Evolutionary conservation across 2,888 invertebrate species (phyloP), one percentile per base, ranked within the genome.

Genomic region (Adelphocoris suturalis): DNA sequence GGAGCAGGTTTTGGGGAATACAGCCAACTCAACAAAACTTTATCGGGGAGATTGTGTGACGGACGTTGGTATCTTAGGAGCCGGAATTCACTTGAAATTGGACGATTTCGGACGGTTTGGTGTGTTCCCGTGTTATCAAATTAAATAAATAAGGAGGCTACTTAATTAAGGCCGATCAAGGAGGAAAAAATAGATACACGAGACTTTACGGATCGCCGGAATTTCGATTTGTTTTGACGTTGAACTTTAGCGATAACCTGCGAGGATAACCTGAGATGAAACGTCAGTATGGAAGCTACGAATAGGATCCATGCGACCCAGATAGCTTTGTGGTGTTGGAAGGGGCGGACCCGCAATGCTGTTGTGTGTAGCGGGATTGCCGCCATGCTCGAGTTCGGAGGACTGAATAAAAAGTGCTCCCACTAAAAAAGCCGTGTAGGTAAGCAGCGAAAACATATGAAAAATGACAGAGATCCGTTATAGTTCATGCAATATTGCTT

Each of bases 161-260:
- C 0, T n/a, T 7, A 37, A 37, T 4, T 2, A 37, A 37, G 3
- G n/a, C 68, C 23, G 0, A 68, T 0, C 12, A 27, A 4, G 23
- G 68, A 68, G 0, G 68, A 68, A 13, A 61, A 68, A 68, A 68
- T 23, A 68, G 27, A 68, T 3, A 68, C 37, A 57, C 57, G 14
- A 57, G 16, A n/a, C 19, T n/a, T 19, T 19, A 68, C 57, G 23
- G 68, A 68, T 27, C 68, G 23, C 68, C 68, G 68, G 68, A 68
- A 68, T 68, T 23, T n/a, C 68, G 68, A 68, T 68, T 68, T 68
- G 68, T 68, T 68, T 68, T 68, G 68, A 68, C 68, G 68, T 68
- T 27, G 68, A 68, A 68, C 23, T 0, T 68, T 19, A 3, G 68
- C 23, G 68, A 68, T 68, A 68, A 68, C 68, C 68, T 68, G 68